Conservation (phyloP, 1,140 invertebrate species). For the Myzus persicae region DNA sequence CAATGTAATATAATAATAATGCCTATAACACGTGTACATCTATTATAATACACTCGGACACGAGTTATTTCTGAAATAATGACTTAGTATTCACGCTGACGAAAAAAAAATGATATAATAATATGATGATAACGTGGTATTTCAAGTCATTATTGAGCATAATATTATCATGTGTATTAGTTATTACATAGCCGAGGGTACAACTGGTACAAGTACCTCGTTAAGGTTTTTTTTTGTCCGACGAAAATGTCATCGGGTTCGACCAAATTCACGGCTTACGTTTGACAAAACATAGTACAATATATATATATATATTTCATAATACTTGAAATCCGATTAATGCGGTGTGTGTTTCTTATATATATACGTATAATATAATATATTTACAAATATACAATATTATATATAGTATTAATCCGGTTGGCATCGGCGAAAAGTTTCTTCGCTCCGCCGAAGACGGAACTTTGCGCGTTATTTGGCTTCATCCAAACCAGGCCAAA, state of each 20-base stretch:
- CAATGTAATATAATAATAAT: background rate
- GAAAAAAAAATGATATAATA: background rate
- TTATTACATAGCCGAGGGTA: background rate
- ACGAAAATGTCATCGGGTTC: background rate
- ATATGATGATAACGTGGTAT: background rate
- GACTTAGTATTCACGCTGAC: background rate
- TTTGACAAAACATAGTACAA: background rate
- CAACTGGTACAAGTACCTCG: background rate
- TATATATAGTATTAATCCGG: background rate
- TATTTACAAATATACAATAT: background rate
- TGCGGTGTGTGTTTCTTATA: background rate
- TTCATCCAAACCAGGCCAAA: background rate
- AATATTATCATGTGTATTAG: background rate
- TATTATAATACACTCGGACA: background rate
- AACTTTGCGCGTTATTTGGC: slow-evolving; percentile 17
- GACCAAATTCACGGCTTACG: background rate
- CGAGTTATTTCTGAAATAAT: background rate
- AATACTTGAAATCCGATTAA: background rate
- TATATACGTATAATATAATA: background rate
- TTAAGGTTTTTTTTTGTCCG: background rate
- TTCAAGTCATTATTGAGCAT: background rate
- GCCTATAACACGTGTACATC: background rate
- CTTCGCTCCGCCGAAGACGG: background rate
- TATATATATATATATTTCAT: background rate
- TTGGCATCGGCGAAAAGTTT: background rate